Conservation (phyloP, 2,113 vertebrate species). For the Cheirogaleus medius region DNA sequence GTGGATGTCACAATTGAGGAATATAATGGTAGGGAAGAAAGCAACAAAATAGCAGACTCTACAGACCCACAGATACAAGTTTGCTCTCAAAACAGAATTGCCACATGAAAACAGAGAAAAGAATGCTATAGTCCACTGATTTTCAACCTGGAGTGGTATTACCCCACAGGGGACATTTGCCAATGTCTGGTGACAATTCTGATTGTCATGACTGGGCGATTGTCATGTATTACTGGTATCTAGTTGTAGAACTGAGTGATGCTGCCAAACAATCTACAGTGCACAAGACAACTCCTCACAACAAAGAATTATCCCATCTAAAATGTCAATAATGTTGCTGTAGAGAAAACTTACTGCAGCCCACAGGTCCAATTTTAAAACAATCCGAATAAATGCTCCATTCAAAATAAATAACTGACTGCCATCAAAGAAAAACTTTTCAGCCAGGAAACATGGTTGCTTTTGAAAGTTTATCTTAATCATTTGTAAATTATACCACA, state of each 20-base stretch:
- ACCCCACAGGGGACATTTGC: background rate
- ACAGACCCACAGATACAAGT: background rate
- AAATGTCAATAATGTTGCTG: background rate
- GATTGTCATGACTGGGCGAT: background rate
- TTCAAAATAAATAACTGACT: background rate
- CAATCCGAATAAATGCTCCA: background rate
- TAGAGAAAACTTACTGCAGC: background rate
- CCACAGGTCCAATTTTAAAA: background rate
- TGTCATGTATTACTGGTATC: too few species aligned
- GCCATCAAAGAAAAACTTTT: background rate
- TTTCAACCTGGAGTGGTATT: background rate
- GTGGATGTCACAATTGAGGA: background rate
- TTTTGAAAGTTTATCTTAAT: background rate
- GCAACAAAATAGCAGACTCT: background rate
- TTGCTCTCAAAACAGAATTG: background rate
- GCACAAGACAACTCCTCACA: accelerated
- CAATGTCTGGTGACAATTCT: background rate
- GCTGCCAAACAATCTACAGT: background rate
- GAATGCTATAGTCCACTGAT: background rate
- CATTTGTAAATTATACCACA: background rate
- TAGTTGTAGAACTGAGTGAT: background rate
- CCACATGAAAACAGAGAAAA: background rate
- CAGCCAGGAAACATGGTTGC: background rate
- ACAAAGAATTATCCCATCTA: background rate
- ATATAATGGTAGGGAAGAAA: background rate